Base-by-base conservation (phyloP, 2,888 invertebrate genomes). In the Mactromeris polynyma region DNA sequence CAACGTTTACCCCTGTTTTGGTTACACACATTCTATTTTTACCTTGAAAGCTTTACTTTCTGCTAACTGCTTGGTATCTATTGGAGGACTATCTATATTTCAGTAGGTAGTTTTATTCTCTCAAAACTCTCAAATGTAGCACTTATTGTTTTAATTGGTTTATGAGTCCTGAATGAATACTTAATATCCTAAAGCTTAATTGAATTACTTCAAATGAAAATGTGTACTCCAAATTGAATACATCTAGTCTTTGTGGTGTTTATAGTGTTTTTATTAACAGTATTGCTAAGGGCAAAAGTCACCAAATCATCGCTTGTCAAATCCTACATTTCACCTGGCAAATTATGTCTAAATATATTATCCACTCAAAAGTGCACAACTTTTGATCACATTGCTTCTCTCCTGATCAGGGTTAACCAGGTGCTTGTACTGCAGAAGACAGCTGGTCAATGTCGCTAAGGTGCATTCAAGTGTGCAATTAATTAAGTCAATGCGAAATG, bases 371-470 rank as follows among this genome's bases (percentile, higher is more conserved):
- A 81, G 86, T 82, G 82, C 83, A 87, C 86, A 40, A 82, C 51
- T 80, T 81, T 33, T 81, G 85, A 85, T 91, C 91, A 91, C 83
- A 87, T 91, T 85, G 85, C 82, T 73, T 51, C 81, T 88, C 89
- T 85, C 33, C 51, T 91, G 91, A 91, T 87, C 83, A 86, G 69
- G 89, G 89, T 91, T 83, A 91, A 81, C 91, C 91, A 91, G 91
- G 91, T 91, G 91, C 89, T 91, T 85, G 79, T 81, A 51, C 81
- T 77, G 85, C 46, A 79, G 85, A 90, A 87, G 91, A 91, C 91
- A 91, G 91, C 89, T 91, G 91, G 89, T 91, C 89, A 87, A 77
- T 85, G 87, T 86, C 51, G 81, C 54, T 42, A 46, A 89, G 87
- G 81, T 89, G 89, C 89, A 91, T 89, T 91, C 85, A 83, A 46